Base-by-base conservation (phyloP, 30 jellyfish, hydroid and myxozoan genomes). In the Pseudorhiza aurosa region DNA sequence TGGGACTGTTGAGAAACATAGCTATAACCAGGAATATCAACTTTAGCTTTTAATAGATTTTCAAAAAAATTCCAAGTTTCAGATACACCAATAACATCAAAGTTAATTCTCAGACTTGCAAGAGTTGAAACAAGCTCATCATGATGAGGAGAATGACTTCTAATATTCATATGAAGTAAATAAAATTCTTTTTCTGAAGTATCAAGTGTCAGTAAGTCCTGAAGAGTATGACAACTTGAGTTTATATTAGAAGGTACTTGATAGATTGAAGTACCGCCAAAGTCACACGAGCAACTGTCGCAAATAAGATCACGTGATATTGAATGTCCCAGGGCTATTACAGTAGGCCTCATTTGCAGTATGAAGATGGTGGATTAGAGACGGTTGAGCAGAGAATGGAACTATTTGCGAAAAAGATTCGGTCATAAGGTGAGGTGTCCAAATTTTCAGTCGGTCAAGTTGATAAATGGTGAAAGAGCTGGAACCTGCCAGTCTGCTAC, bases 21-120 rank as follows among this genome's bases (percentile, higher is more conserved):
- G 26, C 88, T 75, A 43, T 59, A 75, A 31, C 88, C 77, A 55
- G 88, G 88, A 39, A 55, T 75, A 6, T 75, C 88, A 25, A 75
- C 79, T 55, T 75, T 55, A 2, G 88, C 43, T 32, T 75, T 36
- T 29, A 59, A 35, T 18, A 78, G 88, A 57, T 75, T 55, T 31
- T 33, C 88, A 75, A 75, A 22, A 25, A 69, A 69, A 69, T 42
- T 43, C 83, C 68, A 69, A 31, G 83, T 69, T 69, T 69, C 83
- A 69, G 83, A 69, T 17, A 69, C 69, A 32, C 67, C 81, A 26
- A 60, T 60, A 39, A 64, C 77, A 64, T 35, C 77, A 71, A 71
- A 8, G 30, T 31, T 49, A 2, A 37, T 73, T 73, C 31, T 1
- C 8, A 73, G 37, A 18, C 28, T 73, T 73, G 77, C 32, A 27